Percentiles rank a stretch among this genome's conserved stretches.
These are phyloP conservation scores for Lathamus discolor DNA, from an alignment of 2,113 vertebrate genomes.

Conservation along the genomic window DNA sequence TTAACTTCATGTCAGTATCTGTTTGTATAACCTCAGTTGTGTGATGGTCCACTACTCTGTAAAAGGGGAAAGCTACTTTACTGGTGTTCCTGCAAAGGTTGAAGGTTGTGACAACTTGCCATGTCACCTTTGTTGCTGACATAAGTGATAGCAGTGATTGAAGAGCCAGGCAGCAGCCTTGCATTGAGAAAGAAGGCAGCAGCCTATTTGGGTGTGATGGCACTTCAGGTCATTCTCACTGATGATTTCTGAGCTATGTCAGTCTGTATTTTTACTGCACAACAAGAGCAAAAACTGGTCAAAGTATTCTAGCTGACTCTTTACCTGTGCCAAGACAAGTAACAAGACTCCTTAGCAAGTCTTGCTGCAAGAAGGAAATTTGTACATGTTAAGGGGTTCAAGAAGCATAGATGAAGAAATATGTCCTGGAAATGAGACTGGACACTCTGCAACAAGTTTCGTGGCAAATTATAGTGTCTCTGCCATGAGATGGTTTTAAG, in stretches of 20 bases:
- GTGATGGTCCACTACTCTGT: neutral
- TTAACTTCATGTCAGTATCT: neutral
- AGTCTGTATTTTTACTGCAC: neutral
- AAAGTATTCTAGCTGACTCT: neutral
- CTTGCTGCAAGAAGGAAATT: neutral
- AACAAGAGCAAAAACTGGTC: neutral
- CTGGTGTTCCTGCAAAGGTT: neutral
- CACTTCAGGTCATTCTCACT: neutral
- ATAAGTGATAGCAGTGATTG: neutral
- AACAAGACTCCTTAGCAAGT: neutral
- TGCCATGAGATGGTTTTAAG: neutral
- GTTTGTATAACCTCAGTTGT: neutral
- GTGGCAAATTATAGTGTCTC: neutral
- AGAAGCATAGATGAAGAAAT: neutral
- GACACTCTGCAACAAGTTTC: neutral
- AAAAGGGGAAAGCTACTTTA: neutral
- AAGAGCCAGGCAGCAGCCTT: neutral
- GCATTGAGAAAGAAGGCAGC: neutral
- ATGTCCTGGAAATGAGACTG: neutral
- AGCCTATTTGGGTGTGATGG: neutral
- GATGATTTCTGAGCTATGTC: neutral
- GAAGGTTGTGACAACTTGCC: neutral
- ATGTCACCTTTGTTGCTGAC: neutral
- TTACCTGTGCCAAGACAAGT: neutral
- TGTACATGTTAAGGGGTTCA: accelerated